Base-by-base conservation (phyloP, 2,797 vertebrate genomes). In the Platyrinchus mystaceus region DNA sequence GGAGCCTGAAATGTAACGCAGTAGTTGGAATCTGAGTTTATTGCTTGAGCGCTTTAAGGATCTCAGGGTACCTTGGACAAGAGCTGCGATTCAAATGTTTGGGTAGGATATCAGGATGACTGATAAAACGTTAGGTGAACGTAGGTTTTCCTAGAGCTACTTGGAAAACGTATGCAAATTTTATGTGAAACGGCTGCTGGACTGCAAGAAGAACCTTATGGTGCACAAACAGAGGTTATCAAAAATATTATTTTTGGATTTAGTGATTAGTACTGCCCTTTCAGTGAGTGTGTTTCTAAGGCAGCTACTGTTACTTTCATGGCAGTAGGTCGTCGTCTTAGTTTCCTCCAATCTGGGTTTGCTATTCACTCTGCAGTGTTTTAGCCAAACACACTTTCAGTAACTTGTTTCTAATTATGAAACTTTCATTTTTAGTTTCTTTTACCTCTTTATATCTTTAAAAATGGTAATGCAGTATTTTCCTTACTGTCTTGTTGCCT, bases 31-130 rank as follows among this genome's bases (percentile, higher is more conserved):
- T 37, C 8, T 11, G 44, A 83, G 34, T 8, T 59, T 73, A 36
- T 32, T 76, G 32, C 49, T 64, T 12, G 47, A 76, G 49, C 1
- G 0, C 37, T 74, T 91, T 34, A 58, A 64, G 82, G 71, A 95
- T 62, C 75, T 91, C 23, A 9, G 93, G 39, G 89, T 95, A 95
- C 92, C 91, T 95, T 90, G 93, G 94, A 94, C 89, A 96, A 78
- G 82, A 95, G 71, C 89, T 91, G 69, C 69, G 88, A n/a, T 73
- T 84, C 47, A 49, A 12, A 41, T 50, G 32, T 55, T 87, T 37
- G 27, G 34, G 50, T 49, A 70, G 55, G 37, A 14, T 71, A 53
- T 83, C 28, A 26, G 50, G 28, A 26, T 49, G 47, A 21, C 12
- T 47, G 67, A 55, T 63, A 30, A 78, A 82, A 70, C 9, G 8